A percentile compares a stretch with the other conserved stretches of the same genome.
These are phyloP conservation scores for Brassicogethes aeneus DNA, from an alignment of 2,888 invertebrate species.

Conservation along the genomic window DNA sequence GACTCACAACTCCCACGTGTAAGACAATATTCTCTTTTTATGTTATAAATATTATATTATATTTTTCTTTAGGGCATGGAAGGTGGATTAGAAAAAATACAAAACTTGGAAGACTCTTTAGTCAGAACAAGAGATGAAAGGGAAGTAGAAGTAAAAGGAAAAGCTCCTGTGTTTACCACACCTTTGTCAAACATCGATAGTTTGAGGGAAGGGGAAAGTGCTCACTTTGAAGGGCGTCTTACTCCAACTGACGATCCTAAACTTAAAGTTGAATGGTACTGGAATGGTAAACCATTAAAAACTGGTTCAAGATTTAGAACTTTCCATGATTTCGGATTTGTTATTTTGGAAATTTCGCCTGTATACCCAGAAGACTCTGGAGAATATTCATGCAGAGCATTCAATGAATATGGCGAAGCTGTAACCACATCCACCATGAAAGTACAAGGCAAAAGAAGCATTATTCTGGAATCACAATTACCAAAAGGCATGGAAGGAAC, in stretches of 20 bases:
- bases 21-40: conserved; percentile 30
- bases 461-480: conserved; percentile 83
- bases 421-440: conserved; percentile 85
- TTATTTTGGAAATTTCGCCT: conserved; percentile 93
- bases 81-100: conserved; percentile 88
- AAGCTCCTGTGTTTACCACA: conserved; percentile 84
- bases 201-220: conserved; percentile 82
- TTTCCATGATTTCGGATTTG: conserved; percentile 96
- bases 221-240: conserved; percentile 83
- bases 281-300: conserved; percentile 82
- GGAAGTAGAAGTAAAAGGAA: conserved; percentile 65
- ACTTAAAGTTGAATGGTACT: conserved; percentile 88
- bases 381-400: conserved; percentile 81
- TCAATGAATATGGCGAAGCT: conserved; percentile 83
- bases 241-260: conserved; percentile 87
- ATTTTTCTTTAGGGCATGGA: conserved; percentile 68
- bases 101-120: conserved; percentile 84
- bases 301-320: conserved; percentile 91
- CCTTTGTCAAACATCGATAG: conserved; percentile 82
- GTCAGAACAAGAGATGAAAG: conserved; percentile 66
- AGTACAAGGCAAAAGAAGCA: conserved; percentile 84
- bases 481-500: conserved; percentile 91
- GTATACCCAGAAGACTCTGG: conserved; percentile 96
- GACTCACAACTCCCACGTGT: conserved; percentile 88
- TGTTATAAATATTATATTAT: conserved; percentile 1